Conservation (phyloP, 1,140 invertebrate genomes). For the Anoplophora glabripennis region DNA sequence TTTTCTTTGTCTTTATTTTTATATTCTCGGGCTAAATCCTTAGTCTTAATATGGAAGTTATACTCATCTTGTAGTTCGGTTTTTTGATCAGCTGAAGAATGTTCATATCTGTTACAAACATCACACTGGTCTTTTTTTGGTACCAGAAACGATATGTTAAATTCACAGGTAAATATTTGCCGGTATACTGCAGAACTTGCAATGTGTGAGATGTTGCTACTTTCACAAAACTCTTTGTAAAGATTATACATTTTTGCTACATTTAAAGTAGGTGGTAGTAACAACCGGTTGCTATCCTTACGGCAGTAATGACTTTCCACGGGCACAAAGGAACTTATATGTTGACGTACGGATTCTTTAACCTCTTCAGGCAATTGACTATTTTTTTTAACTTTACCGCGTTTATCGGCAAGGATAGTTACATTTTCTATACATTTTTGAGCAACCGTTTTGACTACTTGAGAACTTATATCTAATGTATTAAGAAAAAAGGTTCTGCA, state of each 20-base stretch:
- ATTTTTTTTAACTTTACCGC: background rate
- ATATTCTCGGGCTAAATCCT: conserved; percentile 1
- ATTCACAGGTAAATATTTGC: no score
- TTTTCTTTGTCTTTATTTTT: background rate
- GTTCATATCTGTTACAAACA: conserved; percentile 11
- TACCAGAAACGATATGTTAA: conserved; percentile 3
- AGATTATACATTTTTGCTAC: conserved; percentile 8
- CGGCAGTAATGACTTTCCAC: no score
- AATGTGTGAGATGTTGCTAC: conserved; percentile 5
- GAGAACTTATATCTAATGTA: background rate
- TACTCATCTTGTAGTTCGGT: background rate
- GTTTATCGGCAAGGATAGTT: conserved; percentile 1
- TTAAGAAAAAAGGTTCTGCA: conserved; percentile 7
- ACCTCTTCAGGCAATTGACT: background rate
- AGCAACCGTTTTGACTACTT: no score
- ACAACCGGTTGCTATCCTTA: no score
- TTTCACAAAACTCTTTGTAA: conserved; percentile 9
- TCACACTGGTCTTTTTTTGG: conserved; percentile 8
- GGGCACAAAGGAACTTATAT: conserved; percentile 1
- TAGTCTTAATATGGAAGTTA: conserved; percentile 10
- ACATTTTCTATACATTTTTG: no score
- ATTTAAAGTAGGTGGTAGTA: conserved; percentile 6
- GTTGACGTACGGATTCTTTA: conserved; percentile 4
- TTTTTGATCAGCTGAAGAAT: background rate
- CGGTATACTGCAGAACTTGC: background rate